Conservation (phyloP, 2,888 invertebrate species). For the Alloscopus bannaensis region DNA sequence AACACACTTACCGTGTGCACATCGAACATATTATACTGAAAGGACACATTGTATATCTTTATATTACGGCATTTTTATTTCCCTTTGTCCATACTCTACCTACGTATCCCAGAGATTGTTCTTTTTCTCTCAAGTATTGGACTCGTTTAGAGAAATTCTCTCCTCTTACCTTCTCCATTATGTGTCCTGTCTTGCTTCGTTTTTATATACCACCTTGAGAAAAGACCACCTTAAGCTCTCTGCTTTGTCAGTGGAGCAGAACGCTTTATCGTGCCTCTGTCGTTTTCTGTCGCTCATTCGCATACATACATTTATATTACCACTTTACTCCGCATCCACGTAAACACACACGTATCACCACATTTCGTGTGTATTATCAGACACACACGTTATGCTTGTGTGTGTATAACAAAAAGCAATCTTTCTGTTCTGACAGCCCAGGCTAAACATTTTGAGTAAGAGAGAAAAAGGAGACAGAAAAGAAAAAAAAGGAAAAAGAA, state of each 20-base stretch:
- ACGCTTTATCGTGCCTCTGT: background rate
- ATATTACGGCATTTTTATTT: conserved; percentile 60
- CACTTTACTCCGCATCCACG: background rate
- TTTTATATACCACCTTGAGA: conserved; percentile 26
- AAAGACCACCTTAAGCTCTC: conserved; percentile 18
- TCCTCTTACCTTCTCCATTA: conserved; percentile 29
- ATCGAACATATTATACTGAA: conserved; percentile 17
- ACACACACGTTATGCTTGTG: background rate
- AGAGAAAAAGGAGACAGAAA: conserved; percentile 39
- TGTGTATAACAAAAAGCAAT: conserved; percentile 41
- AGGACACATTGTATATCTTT: conserved; percentile 34
- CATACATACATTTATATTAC: conserved; percentile 40
- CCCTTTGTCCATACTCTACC: conserved; percentile 45
- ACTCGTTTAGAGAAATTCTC: background rate
- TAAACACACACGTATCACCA: background rate
- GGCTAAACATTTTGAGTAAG: conserved; percentile 46
- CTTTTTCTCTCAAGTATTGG: conserved; percentile 15
- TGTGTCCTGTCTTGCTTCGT: conserved; percentile 45
- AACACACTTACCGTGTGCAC: background rate
- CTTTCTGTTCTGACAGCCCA: conserved; percentile 58
- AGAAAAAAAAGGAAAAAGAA: conserved; percentile 34
- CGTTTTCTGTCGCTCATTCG: background rate
- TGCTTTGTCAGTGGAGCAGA: background rate
- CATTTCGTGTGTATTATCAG: conserved; percentile 8
- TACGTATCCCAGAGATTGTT: conserved; percentile 42